Evolutionary conservation across 2,797 vertebrate genomes (phyloP), one percentile per base, ranked within the genome.

Genomic region (Rachycentron canadum): DNA sequence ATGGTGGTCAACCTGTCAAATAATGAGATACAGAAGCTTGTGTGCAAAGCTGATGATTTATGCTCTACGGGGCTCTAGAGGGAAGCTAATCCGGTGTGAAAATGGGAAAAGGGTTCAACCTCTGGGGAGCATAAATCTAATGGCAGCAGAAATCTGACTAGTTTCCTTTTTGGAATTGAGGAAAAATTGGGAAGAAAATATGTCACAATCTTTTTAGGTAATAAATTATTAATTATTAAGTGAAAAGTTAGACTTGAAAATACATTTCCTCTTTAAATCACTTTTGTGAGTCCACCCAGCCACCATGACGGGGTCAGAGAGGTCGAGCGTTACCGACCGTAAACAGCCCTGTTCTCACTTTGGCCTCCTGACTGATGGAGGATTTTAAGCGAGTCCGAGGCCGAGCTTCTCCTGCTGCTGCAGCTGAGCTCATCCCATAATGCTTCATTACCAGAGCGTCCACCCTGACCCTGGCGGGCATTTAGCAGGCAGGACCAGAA

Each of bases 371-470:
- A 71, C 82, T 50, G 58, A 75, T 25, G 34, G 38, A 72, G 67
- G 49, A 69, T 64, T 67, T 55, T 34, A 73, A 69, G 61, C 17
- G 25, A 69, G 40, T 23, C 13, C 3, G 8, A 61, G 34, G 49
- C 45, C 0, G 52, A 47, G 64, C 38, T 17, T 73, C 55, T 68
- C 43, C 72, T 55, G 36, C 66, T 56, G 81, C 69, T n/a, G 2
- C 30, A 17, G 32, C 82, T 79, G 67, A 90, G 62, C 73, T 82
- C 87, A 78, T 85, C 82, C 82, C 67, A 53, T 78, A 83, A 88
- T 88, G 85, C 79, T 80, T 91, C 86, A 90, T 88, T 87, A 87
- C 58, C 12, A 6, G 53, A 76, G 67, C 23, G 8, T 75, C 82
- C 73, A 69, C 78, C 81, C 45, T 81, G 86, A 90, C 88, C 89